Evolutionary conservation across 2,888 invertebrate genomes (phyloP).

Genomic region (Netelia melanura): DNA sequence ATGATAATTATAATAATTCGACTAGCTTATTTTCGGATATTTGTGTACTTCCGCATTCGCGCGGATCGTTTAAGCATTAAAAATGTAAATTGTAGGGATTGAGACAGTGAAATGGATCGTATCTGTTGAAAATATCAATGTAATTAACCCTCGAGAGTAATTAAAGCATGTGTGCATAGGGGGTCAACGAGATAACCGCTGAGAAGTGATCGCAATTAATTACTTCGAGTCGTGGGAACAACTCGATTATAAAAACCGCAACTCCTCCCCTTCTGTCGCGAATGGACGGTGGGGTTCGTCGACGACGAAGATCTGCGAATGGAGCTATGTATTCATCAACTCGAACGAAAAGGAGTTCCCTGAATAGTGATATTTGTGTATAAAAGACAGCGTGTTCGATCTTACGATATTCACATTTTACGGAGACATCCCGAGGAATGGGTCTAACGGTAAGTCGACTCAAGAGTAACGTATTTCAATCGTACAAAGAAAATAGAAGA

Average conservation of each 20-base stretch:
- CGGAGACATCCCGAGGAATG: background rate
- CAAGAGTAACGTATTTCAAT: too few species aligned
- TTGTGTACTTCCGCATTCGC: too few species aligned
- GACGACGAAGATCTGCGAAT: background rate
- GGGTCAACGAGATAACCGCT: constrained; percentile 5
- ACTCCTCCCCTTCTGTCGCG: background rate
- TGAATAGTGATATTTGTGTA: constrained; percentile 17
- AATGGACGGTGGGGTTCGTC: background rate
- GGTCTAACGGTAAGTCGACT: constrained; percentile 14
- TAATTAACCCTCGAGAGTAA: too few species aligned
- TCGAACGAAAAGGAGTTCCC: constrained; percentile 17
- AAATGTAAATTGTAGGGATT: too few species aligned
- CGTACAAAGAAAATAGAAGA: too few species aligned
- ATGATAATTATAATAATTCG: too few species aligned
- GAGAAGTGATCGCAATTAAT: background rate
- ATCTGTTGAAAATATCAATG: too few species aligned
- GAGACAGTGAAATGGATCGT: too few species aligned
- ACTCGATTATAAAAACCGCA: background rate
- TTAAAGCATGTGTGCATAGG: background rate
- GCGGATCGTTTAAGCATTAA: too few species aligned
- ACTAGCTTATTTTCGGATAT: too few species aligned
- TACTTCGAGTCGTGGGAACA: background rate
- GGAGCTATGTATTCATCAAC: background rate
- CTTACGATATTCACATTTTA: constrained; percentile 15
- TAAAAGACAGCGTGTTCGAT: constrained; percentile 25